A percentile compares a stretch with the other conserved stretches of the same genome.
Conservation (phyloP, 2,113 vertebrate genomes). For the Elgaria multicarinata region DNA sequence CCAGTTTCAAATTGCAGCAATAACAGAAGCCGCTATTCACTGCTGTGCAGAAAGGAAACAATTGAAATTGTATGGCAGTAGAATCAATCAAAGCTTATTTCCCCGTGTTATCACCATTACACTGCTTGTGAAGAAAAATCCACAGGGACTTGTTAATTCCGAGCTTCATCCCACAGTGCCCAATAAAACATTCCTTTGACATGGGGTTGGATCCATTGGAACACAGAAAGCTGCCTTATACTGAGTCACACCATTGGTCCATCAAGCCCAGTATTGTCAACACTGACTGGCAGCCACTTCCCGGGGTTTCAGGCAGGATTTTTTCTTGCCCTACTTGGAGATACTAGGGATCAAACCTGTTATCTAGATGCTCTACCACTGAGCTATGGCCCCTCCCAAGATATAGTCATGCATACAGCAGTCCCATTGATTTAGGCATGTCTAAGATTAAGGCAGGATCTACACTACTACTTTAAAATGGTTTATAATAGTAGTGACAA, state of each 20-base stretch:
- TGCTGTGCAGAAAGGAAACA: background rate
- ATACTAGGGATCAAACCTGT: too few relatives aligned
- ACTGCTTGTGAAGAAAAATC: background rate
- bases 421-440: background rate
- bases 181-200: constrained; percentile 10
- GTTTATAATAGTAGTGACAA: too few relatives aligned
- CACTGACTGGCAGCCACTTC: too few relatives aligned
- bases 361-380: too few relatives aligned
- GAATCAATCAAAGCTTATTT: background rate
- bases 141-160: background rate
- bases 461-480: too few relatives aligned
- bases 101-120: background rate
- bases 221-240: too few relatives aligned
- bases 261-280: too few relatives aligned
- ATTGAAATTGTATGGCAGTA: background rate
- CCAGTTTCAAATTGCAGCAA: background rate
- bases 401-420: background rate
- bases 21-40: background rate
- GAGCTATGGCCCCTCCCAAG: too few relatives aligned
- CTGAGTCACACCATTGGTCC: too few relatives aligned
- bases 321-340: too few relatives aligned
- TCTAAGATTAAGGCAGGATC: background rate
- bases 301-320: too few relatives aligned
- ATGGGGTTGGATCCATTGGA: background rate
- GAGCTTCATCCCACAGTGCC: background rate